Base-by-base conservation (phyloP, 2,888 invertebrate genomes). In the Sthenelais limicola region DNA sequence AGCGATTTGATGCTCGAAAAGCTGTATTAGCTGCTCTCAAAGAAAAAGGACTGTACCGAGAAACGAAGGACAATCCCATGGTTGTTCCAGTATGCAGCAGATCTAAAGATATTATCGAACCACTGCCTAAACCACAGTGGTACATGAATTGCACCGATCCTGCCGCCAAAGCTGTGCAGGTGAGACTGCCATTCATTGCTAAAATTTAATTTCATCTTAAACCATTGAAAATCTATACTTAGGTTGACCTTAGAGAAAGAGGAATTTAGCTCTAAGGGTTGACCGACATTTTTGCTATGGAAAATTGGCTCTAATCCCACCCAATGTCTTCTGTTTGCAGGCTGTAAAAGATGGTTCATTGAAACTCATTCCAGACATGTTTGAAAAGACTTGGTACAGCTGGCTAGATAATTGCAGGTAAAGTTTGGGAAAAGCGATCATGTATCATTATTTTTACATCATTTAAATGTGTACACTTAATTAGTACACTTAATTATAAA, bases 31-130 rank as follows among this genome's bases (percentile, higher is more conserved):
- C 92, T 78, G 93, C 91, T 4, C 88, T 99, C 35, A 92, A 92
- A 78, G 90, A 92, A 72, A 88, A 91, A 81, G 91, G 92, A 30
- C 88, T 96, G 18, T 94, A 94, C 86, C 90, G 92, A 51, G 95
- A 93, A 80, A 93, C 93, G 0, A 91, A 93, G 76, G 95, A 96
- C 73, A 95, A 99, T 89, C 92, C 95, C 1, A 99, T 98, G 98
- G 93, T 96, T 71, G 94, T 99, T 35, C 99, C 99, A 0, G 91
- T 97, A 73, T 90, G 90, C 87, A 90, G 96, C 86, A 92, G 99
- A 48, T 97, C 97, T 0, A 98, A 97, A 88, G 99, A 99, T 87
- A 93, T 99, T 0, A 94, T 99, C 21, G 99, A 99, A 84, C 97
- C 97, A 0, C 90, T 98, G 84, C 91, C 98, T 38, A 97, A 96